Evolutionary conservation across 2,797 vertebrate species (phyloP).

Genomic region (Acrossocheilus fasciatus): DNA sequence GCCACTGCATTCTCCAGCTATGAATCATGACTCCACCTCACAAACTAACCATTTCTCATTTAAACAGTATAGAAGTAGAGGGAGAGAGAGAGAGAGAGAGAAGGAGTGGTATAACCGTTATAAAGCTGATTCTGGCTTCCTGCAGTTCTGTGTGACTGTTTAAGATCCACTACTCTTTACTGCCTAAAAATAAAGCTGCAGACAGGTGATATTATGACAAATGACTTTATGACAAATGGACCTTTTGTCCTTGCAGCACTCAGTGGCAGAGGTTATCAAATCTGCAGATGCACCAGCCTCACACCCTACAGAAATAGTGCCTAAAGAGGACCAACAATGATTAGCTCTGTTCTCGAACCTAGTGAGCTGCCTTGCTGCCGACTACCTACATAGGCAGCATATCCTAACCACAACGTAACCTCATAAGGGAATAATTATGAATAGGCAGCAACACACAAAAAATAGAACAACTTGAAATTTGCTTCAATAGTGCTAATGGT

Average conservation of each 20-base stretch:
- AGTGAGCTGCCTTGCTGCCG: background rate
- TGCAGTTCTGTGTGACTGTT: background rate
- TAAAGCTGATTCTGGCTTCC: background rate
- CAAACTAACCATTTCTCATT: constrained; percentile 32
- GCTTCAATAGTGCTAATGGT: background rate
- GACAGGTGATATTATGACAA: constrained; percentile 57
- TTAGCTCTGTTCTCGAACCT: constrained; percentile 23
- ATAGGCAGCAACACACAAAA: background rate
- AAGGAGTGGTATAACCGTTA: background rate
- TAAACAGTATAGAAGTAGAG: constrained; percentile 37
- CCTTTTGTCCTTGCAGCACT: constrained; percentile 67
- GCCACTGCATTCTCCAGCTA: constrained; percentile 73
- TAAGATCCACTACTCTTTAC: background rate
- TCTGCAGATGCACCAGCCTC: constrained; percentile 41
- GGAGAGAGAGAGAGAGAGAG: constrained; percentile 10
- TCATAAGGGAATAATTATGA: background rate
- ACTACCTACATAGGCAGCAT: background rate
- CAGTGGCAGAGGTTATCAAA: constrained; percentile 49
- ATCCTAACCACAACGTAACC: background rate
- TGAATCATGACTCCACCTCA: constrained; percentile 78
- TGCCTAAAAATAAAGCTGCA: constrained; percentile 71
- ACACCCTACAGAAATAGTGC: constrained; percentile 16
- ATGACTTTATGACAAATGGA: constrained; percentile 71
- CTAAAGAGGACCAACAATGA: background rate
- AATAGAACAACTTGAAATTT: background rate